These are phyloP conservation scores for Ormyrus pomaceus DNA, from an alignment of 2,888 invertebrate species.

Conservation along the genomic window DNA sequence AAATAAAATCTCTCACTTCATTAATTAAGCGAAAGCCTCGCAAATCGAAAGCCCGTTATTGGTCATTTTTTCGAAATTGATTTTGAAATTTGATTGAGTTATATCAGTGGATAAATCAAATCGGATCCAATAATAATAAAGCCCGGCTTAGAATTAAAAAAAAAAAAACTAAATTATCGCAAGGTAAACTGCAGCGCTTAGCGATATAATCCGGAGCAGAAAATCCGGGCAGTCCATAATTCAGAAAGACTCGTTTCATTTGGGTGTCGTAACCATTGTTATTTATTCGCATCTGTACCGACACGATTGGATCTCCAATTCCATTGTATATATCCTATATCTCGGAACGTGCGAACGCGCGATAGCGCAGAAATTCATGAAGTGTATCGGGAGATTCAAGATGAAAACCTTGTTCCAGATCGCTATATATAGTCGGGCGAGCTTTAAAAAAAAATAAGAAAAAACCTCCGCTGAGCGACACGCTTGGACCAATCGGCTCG, in stretches of 20 bases:
- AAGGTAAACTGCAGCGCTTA: background rate
- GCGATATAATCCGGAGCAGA: too few species aligned
- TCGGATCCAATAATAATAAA: too few species aligned
- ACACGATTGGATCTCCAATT: conserved; percentile 27
- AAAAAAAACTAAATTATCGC: background rate
- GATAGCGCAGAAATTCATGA: conserved; percentile 54
- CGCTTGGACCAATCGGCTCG: conserved; percentile 52
- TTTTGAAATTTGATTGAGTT: too few species aligned
- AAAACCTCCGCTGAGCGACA: conserved; percentile 11
- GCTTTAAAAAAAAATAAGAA: conserved; percentile 46
- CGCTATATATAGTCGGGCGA: conserved; percentile 65
- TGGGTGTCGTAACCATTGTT: conserved; percentile 3
- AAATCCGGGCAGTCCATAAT: background rate
- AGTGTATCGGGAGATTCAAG: conserved; percentile 58
- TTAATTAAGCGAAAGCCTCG: too few species aligned
- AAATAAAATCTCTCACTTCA: too few species aligned
- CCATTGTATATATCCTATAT: conserved; percentile 5
- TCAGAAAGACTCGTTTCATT: background rate
- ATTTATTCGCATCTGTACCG: conserved; percentile 17
- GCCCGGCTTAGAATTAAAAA: too few species aligned
- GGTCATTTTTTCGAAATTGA: too few species aligned
- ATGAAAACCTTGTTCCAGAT: conserved; percentile 69
- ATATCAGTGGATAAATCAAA: too few species aligned
- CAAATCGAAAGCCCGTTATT: too few species aligned
- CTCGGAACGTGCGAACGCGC: conserved; percentile 38